Percentiles rank a stretch among this genome's conserved stretches.
Evolutionary conservation across 92 coral and sea anemone genomes (phyloP).

Genomic region (Zoanthus solanderi): DNA sequence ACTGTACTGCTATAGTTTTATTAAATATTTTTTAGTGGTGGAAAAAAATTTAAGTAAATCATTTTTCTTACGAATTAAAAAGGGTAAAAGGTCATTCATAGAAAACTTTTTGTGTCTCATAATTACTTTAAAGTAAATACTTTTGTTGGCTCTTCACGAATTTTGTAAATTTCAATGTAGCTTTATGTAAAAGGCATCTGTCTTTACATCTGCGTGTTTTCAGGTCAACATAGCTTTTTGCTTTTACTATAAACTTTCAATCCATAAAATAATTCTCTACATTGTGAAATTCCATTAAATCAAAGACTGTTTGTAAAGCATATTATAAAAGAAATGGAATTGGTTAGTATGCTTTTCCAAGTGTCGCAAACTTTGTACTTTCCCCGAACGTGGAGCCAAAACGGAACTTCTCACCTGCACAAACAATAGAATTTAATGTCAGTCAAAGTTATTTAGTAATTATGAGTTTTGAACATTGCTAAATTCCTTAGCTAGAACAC

Average conservation of each 20-base stretch:
- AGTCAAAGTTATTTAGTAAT: too few species aligned
- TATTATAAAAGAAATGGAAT: neutral
- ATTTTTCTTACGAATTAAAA: too few species aligned
- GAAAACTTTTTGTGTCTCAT: neutral
- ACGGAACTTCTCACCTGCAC: conserved; percentile 95
- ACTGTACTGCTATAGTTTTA: too few species aligned
- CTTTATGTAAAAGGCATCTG: neutral
- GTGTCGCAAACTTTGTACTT: conserved; percentile 90
- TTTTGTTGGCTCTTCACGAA: neutral
- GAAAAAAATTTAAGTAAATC: too few species aligned
- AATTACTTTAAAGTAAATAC: neutral
- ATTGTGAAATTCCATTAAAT: neutral
- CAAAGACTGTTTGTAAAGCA: neutral
- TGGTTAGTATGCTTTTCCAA: conserved; percentile 61
- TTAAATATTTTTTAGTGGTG: too few species aligned
- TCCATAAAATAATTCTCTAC: neutral
- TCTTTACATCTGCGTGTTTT: neutral
- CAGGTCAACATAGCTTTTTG: neutral
- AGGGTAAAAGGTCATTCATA: too few species aligned
- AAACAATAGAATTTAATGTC: neutral
- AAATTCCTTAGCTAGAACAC: too few species aligned
- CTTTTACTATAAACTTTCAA: neutral
- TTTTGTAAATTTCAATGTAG: neutral
- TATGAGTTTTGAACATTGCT: too few species aligned
- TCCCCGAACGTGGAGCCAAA: conserved; percentile 97